Evolutionary conservation across 2,113 vertebrate species (phyloP), one percentile per base, ranked within the genome.

Genomic region (Tychaedon coryphoeus): DNA sequence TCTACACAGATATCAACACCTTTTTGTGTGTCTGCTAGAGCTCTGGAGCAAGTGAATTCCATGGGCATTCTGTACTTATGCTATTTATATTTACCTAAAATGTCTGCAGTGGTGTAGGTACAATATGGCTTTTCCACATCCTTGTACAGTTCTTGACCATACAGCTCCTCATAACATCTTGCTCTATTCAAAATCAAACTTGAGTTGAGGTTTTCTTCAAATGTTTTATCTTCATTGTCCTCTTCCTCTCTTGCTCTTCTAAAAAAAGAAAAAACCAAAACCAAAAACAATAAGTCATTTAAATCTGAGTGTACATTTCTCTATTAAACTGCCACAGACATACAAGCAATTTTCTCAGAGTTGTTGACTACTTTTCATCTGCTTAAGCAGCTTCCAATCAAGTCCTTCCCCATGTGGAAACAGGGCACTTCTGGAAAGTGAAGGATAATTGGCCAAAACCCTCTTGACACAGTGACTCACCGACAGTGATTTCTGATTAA

Each of bases 321-420:
- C 53, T 45, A 16, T 67, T 64, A 90, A 95, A 91, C 50, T 42
- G 25, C 81, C 53, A 89, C 31, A 93, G 95, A 66, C 8, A 43
- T 25, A 56, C 19, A 64, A 10, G 11, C 19, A 56, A 45, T 89
- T 75, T 93, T 74, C 64, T 88, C 43, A 36, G 33, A 38, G 34
- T 6, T 71, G 18, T 40, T 73, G 38, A 42, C 14, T 71, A 24
- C 14, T 67, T 84, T 86, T 82, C 25, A 45, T 40, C 28, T 60
- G 10, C 62, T 88, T 47, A 76, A 58, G 45, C 14, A 1, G 2
- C 42, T 90, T 88, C 31, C n/a, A 69, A 28, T 14, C 6, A 71
- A 82, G 34, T 56, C 38, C 34, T 72, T 91, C 16, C 42, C 33
- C 23, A 5, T 28, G 12, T 8, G 11, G 29, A 84, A 88, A 73